phyloP scores from a whole-genome alignment of 2,888 invertebrate genomes.

The Nycteola revayana region DNA sequence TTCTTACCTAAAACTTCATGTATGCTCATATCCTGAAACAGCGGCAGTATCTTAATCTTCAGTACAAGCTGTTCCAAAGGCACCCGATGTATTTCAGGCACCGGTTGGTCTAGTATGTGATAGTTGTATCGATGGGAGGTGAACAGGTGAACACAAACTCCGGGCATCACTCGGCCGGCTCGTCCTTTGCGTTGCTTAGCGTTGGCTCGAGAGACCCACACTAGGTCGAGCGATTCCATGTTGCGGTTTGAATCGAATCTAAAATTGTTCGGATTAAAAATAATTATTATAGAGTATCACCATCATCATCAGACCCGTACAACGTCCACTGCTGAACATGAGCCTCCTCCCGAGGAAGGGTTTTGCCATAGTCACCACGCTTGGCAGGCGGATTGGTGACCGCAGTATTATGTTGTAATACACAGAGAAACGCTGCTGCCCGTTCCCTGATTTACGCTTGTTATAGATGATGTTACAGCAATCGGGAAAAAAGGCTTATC shows the following conservation, averaged over 20 bases:
- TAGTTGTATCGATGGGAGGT: slow-evolving; percentile 86
- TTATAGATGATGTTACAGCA: too few species aligned
- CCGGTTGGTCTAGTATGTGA: slow-evolving; percentile 87
- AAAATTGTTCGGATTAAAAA: too few species aligned
- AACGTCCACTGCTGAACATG: too few species aligned
- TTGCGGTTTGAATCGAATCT: slow-evolving; percentile 91
- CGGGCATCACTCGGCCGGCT: slow-evolving; percentile 95
- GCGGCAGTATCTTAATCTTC: slow-evolving; percentile 87
- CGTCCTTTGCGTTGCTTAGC: slow-evolving; percentile 94
- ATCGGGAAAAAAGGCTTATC: too few species aligned
- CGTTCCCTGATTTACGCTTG: too few species aligned
- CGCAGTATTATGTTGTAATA: too few species aligned
- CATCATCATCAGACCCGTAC: too few species aligned
- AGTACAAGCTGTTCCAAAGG: slow-evolving; percentile 92
- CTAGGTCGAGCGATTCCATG: slow-evolving; percentile 92
- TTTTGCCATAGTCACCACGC: too few species aligned
- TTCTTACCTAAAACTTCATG: slow-evolving; percentile 77
- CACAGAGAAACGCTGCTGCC: too few species aligned
- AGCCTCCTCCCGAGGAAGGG: too few species aligned
- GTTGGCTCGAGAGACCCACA: slow-evolving; percentile 96
- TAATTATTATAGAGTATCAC: too few species aligned
- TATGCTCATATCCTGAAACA: slow-evolving; percentile 69
- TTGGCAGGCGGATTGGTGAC: too few species aligned
- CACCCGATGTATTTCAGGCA: slow-evolving; percentile 94
- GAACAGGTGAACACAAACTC: slow-evolving; percentile 93